phyloP scores from a whole-genome alignment of 2,888 invertebrate genomes.

The Scaptomyza cyrtandrae region DNA sequence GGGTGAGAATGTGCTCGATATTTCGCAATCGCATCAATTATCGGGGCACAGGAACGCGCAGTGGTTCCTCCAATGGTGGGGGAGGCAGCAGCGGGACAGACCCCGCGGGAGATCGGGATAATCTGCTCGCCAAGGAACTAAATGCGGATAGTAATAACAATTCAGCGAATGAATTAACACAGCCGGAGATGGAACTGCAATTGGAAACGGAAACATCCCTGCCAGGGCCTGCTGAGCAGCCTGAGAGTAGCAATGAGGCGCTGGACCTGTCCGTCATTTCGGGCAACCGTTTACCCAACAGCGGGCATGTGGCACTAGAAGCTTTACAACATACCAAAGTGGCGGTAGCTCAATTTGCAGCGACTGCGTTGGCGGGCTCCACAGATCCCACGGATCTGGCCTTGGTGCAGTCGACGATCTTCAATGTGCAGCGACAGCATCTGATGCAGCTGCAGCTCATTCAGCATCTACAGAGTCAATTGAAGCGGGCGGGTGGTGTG shows the following conservation, averaged over 20 bases:
- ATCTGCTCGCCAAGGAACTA: conserved; percentile 77
- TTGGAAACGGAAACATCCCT: conserved; percentile 23
- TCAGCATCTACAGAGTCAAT: conserved; percentile 95
- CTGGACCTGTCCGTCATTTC: conserved; percentile 82
- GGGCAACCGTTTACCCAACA: conserved; percentile 74
- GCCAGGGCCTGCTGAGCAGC: conserved; percentile 30
- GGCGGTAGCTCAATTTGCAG: conserved; percentile 94
- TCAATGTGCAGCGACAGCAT: conserved; percentile 97
- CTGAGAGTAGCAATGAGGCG: conserved; percentile 79
- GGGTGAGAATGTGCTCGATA: conserved; percentile 82
- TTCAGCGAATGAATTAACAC: conserved; percentile 37
- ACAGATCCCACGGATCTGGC: conserved; percentile 89
- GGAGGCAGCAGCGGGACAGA: conserved; percentile 8
- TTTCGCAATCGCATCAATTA: conserved; percentile 84
- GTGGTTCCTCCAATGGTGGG: conserved; percentile 49
- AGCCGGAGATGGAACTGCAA: conserved; percentile 24
- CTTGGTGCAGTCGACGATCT: conserved; percentile 95
- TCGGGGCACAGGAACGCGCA: conserved; percentile 80
- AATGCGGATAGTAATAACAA: conserved; percentile 83
- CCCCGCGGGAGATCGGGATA: conserved; percentile 41
- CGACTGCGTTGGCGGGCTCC: conserved; percentile 89
- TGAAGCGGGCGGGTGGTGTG: conserved; percentile 84
- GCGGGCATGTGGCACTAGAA: conserved; percentile 94
- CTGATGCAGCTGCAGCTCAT: conserved; percentile 97
- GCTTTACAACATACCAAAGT: conserved; percentile 95